phyloP scores from a whole-genome alignment of 2,797 vertebrate species.

The Typhlichthys subterraneus region DNA sequence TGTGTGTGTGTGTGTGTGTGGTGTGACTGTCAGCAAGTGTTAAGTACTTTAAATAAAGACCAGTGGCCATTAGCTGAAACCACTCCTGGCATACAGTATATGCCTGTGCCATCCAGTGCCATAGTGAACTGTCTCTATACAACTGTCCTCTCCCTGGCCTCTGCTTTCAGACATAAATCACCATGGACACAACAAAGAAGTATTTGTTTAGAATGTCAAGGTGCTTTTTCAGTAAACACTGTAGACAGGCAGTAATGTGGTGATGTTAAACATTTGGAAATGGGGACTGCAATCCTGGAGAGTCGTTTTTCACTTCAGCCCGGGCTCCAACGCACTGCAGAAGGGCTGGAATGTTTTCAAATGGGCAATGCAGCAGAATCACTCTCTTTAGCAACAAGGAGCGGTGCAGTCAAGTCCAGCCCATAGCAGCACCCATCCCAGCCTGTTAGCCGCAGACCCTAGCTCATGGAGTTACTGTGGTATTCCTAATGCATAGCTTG shows the following conservation, averaged over 20 bases:
- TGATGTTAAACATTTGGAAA: constrained; percentile 33
- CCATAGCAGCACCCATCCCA: constrained; percentile 30
- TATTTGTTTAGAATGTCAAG: constrained; percentile 10
- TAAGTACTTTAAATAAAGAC: constrained; percentile 36
- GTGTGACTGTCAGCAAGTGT: constrained; percentile 10
- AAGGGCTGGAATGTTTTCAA: constrained; percentile 70
- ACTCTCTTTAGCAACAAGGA: constrained; percentile 30
- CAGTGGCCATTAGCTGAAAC: constrained; percentile 16
- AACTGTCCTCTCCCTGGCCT: constrained; percentile 6
- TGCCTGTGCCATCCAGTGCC: constrained; percentile 42
- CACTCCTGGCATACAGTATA: constrained; percentile 14
- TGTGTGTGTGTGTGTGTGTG: constrained; percentile 28
- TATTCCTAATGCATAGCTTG: not conserved
- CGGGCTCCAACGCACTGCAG: constrained; percentile 70
- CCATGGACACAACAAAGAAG: constrained; percentile 6
- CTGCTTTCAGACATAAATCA: constrained; percentile 33
- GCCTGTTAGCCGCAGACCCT: constrained; percentile 15
- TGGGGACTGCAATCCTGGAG: constrained; percentile 18
- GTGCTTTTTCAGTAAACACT: constrained; percentile 32
- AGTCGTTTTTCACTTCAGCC: constrained; percentile 60
- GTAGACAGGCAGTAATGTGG: constrained; percentile 16
- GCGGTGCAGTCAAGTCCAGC: constrained; percentile 41
- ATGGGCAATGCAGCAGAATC: constrained; percentile 69
- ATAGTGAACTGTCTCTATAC: constrained; percentile 1
- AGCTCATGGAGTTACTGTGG: not conserved